Percentiles rank a stretch among this genome's conserved stretches.
phyloP scores from a whole-genome alignment of 2,797 vertebrate genomes.

The Anguilla pacifica region DNA sequence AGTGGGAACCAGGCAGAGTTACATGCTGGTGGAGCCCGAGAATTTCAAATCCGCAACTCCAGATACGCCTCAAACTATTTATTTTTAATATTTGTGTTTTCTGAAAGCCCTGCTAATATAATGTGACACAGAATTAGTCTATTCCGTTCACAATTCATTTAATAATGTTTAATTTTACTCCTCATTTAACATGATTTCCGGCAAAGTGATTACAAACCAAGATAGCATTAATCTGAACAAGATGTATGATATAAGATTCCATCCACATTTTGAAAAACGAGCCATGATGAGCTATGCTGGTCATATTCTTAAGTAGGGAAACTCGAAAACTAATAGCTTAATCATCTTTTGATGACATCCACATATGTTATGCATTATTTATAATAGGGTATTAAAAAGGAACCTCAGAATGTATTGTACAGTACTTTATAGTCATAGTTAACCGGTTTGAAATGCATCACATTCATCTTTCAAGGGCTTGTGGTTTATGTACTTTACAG shows the following conservation, averaged over 20 bases:
- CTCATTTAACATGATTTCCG: conserved; percentile 92
- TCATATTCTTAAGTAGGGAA: conserved; percentile 86
- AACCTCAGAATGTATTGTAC: conserved; percentile 71
- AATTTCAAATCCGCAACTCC: conserved; percentile 50
- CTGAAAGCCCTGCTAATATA: conserved; percentile 85
- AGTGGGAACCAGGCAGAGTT: conserved; percentile 47
- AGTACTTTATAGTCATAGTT: conserved; percentile 79
- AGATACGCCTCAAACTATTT: conserved; percentile 63
- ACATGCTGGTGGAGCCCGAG: conserved; percentile 31
- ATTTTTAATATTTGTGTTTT: conserved; percentile 70
- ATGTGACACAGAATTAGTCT: conserved; percentile 90
- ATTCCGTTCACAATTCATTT: conserved; percentile 82
- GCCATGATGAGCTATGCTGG: conserved; percentile 78
- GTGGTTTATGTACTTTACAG: conserved; percentile 66
- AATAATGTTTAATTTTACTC: conserved; percentile 95
- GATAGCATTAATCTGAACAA: conserved; percentile 83
- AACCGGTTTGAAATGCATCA: conserved; percentile 77
- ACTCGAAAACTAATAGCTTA: conserved; percentile 84
- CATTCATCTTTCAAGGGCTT: conserved; percentile 69
- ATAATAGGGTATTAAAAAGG: conserved; percentile 79
- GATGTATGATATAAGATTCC: conserved; percentile 80
- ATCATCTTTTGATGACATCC: conserved; percentile 85
- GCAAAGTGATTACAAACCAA: conserved; percentile 89
- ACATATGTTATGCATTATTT: conserved; percentile 87
- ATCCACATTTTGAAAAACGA: conserved; percentile 79